Percentiles rank a stretch among this genome's conserved stretches.
phyloP scores from a whole-genome alignment of 2,797 vertebrate genomes.

The Peromyscus aztecus region DNA sequence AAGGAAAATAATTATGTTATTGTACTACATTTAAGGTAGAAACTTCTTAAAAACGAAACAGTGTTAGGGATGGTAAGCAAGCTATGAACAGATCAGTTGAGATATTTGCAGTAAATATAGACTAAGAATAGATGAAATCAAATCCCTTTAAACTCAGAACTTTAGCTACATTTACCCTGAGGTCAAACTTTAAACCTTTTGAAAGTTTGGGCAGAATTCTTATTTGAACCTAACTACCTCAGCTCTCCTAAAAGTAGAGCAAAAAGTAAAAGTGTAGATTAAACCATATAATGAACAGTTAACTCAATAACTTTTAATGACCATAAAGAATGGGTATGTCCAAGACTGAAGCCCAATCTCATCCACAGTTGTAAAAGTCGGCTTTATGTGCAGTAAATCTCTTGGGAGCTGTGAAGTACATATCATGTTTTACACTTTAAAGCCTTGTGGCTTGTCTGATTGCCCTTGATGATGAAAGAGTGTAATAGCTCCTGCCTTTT shows the following conservation, averaged over 20 bases:
- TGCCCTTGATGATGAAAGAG: conserved; percentile 55
- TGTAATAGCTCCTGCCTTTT: conserved; percentile 59
- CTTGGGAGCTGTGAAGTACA: conserved; percentile 58
- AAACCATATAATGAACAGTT: conserved; percentile 79
- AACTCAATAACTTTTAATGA: conserved; percentile 84
- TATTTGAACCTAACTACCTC: conserved; percentile 62
- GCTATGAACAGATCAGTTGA: background rate
- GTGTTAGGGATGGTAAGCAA: background rate
- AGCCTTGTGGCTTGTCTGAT: conserved; percentile 68
- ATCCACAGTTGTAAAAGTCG: conserved; percentile 75
- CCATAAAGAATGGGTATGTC: conserved; percentile 71
- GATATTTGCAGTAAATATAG: conserved; percentile 1
- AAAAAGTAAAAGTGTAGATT: conserved; percentile 74
- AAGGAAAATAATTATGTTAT: background rate
- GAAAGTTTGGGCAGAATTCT: conserved; percentile 60
- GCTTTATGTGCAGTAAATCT: conserved; percentile 80
- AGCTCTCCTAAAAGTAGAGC: conserved; percentile 67
- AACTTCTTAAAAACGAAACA: background rate
- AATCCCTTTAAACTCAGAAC: background rate
- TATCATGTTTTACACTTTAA: conserved; percentile 35
- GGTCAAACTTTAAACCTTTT: conserved; percentile 61
- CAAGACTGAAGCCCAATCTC: conserved; percentile 66
- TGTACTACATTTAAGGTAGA: conserved; percentile 18
- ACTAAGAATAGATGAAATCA: background rate
- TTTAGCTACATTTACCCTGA: conserved; percentile 45